A percentile compares a stretch with the other conserved stretches of the same genome.
Conservation (phyloP, 1,140 invertebrate species). For the Scaptomyza pallida region DNA sequence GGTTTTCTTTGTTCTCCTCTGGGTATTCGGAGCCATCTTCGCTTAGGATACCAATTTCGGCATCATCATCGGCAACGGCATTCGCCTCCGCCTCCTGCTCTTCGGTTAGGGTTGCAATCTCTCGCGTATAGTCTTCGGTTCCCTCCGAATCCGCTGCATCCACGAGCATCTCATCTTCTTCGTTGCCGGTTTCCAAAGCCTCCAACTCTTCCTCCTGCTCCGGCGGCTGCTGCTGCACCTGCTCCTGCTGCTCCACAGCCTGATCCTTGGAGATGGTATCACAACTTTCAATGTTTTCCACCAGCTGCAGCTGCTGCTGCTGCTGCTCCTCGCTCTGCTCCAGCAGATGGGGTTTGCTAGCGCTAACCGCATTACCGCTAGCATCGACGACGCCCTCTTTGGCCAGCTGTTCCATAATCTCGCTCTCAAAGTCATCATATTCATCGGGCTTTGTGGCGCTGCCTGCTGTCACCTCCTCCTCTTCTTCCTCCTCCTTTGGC, state of each 20-base stretch:
- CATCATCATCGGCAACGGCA: constrained; percentile 33
- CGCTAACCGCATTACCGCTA: constrained; percentile 63
- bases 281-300: constrained; percentile 23
- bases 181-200: no score
- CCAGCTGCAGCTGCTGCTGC: no score
- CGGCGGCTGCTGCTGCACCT: not conserved
- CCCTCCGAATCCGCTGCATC: not conserved
- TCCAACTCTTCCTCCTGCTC: not conserved
- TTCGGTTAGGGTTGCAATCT: constrained; percentile 21
- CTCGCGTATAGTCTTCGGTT: not conserved
- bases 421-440: constrained; percentile 61
- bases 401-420: constrained; percentile 63
- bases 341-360: constrained; percentile 23
- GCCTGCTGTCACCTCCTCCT: not conserved
- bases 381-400: constrained; percentile 67
- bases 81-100: constrained; percentile 28
- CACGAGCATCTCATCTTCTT: no score
- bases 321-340: not conserved
- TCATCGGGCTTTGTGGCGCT: constrained; percentile 24
- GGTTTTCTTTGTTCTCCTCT: constrained; percentile 75
- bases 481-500: constrained; percentile 2
- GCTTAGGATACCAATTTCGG: constrained; percentile 23
- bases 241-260: not conserved
- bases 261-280: constrained; percentile 21
- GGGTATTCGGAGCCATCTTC: constrained; percentile 36